Percentiles rank a stretch among this genome's conserved stretches.
These are phyloP conservation scores for Leptoteleia sp. DNA, from an alignment of 1,140 invertebrate genomes.

Conservation along the genomic window DNA sequence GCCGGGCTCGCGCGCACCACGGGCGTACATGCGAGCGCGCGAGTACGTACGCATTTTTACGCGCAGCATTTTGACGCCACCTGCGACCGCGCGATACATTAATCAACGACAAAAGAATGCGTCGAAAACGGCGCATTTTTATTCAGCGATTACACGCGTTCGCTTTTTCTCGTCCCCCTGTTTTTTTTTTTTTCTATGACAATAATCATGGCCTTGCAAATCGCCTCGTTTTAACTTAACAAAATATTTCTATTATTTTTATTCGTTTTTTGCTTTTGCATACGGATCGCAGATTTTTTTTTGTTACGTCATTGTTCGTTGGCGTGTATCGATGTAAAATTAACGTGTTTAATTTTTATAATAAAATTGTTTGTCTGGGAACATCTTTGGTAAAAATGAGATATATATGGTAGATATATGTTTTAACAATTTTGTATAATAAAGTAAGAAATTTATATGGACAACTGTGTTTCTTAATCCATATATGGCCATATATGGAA, in stretches of 20 bases:
- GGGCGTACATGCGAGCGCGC: slow-evolving; percentile 16
- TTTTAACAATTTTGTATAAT: too few species aligned
- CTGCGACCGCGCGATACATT: slow-evolving; percentile 49
- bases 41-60: slow-evolving; percentile 35
- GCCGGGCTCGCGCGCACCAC: slow-evolving; percentile 44
- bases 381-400: too few species aligned
- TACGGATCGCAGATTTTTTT: too few species aligned
- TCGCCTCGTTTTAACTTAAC: slow-evolving; percentile 42
- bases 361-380: too few species aligned
- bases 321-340: too few species aligned
- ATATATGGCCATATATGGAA: too few species aligned
- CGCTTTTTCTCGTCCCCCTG: slow-evolving; percentile 28
- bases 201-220: slow-evolving; percentile 54
- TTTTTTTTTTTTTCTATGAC: slow-evolving; percentile 30
- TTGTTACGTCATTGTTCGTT: too few species aligned
- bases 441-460: too few species aligned
- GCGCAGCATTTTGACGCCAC: slow-evolving; percentile 39
- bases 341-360: too few species aligned
- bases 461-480: too few species aligned
- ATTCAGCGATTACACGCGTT: slow-evolving; percentile 47
- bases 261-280: too few species aligned
- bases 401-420: too few species aligned
- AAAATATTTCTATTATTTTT: slow-evolving; percentile 47
- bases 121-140: slow-evolving; percentile 60
- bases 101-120: slow-evolving; percentile 56